Evolutionary conservation across 2,113 vertebrate species (phyloP), one percentile per base, ranked within the genome.

Genomic region (Heptranchias perlo): DNA sequence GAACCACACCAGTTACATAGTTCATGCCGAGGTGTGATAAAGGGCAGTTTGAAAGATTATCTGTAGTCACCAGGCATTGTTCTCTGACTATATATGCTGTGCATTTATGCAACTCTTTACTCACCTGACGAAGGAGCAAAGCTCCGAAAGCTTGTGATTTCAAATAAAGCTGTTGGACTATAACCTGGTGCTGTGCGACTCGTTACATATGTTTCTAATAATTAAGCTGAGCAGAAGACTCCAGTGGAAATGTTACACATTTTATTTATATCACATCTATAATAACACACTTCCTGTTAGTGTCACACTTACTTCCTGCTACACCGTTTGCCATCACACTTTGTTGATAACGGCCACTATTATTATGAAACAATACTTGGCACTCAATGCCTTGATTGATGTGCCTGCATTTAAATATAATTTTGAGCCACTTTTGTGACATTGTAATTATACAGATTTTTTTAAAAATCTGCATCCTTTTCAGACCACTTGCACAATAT

Each of bases 151-250:
- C n/a, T n/a, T n/a, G n/a, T n/a, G n/a, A n/a, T n/a, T n/a, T n/a
- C n/a, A n/a, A n/a, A n/a, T n/a, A n/a, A n/a, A n/a, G n/a, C n/a
- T n/a, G n/a, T n/a, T n/a, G n/a, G n/a, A n/a, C n/a, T n/a, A n/a
- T n/a, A n/a, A n/a, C n/a, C n/a, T n/a, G n/a, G n/a, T n/a, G n/a
- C n/a, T n/a, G n/a, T n/a, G n/a, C n/a, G n/a, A n/a, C n/a, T n/a
- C n/a, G n/a, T n/a, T n/a, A n/a, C n/a, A n/a, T n/a, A 93, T 61
- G 87, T 62, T 93, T 39, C 16, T n/a, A 93, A 93, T 93, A 93
- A 39, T 93, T 93, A 93, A 62, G 58, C 35, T 92, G 58, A 39
- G n/a, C 58, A 62, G 6, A 64, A 62, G 58, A 21, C n/a, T 93
- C 35, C 31, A 93, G 35, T 23, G 58, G 23, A 93, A 93, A 39